Base-by-base conservation (phyloP, 1,140 invertebrate genomes). In the Drosophila nannoptera region DNA sequence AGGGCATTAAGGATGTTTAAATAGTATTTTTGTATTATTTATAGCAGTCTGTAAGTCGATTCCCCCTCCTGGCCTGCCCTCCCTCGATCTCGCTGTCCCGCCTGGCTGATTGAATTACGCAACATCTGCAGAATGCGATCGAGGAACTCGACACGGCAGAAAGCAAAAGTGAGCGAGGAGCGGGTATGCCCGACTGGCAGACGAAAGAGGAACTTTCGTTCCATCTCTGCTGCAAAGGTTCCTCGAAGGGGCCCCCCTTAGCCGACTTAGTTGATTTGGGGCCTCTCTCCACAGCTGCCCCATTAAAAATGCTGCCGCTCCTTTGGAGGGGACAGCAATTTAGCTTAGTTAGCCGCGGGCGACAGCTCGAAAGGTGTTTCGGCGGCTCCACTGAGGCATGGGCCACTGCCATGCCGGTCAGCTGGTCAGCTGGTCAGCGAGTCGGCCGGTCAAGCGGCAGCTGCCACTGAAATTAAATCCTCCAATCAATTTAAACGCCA, bases 381-480 rank as follows among this genome's bases (percentile, higher is more conserved):
- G 65, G 14, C 42, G 65, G 68, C 56, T 58, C 31, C 22, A 12
- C 48, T 22, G 22, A 32, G 54, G 11, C 1, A 22, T 22, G 22
- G 22, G 22, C 22, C 22, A n/a, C n/a, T n/a, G n/a, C n/a, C n/a
- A n/a, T n/a, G 22, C 22, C 1, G 22, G 3, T 22, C 22, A 2
- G 22, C 22, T 22, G 22, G 22, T 22, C 22, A 22, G 22, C 22
- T 22, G 22, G 22, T 22, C 22, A 22, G 22, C 22, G 22, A 22
- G 22, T 22, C 22, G 3, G 22, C 22, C 22, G 22, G 22, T 22
- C 22, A 22, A 22, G 61, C 65, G 64, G 75, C 80, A 83, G 80
- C 80, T 83, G 80, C 80, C 76, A 78, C 76, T 83, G 80, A 83
- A 83, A 83, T 84, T 84, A 83, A 83, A 83, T 83, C 80, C 80